Base-by-base conservation (phyloP, 1,140 invertebrate genomes). In the Meteorus sp. region DNA sequence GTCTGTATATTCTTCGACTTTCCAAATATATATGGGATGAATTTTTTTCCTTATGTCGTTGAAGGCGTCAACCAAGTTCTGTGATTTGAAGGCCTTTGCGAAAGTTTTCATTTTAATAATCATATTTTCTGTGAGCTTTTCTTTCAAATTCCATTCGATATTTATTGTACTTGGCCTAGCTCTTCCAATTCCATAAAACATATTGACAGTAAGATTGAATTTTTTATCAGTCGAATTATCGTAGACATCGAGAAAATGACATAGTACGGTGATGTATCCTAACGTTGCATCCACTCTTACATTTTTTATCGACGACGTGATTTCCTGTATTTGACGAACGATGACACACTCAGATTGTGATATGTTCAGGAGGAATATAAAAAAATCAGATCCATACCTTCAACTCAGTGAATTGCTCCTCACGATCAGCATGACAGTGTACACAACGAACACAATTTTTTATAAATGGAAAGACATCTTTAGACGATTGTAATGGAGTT, bases 371-470 rank as follows among this genome's bases (percentile, higher is more conserved):
- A 27, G 13, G 17, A 17, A 33, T 19, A 4, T 25, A 29, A 48
- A 4, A 11, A 11, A 29, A 19, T 25, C 20, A 23, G 25, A n/a
- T n/a, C n/a, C 29, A 8, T 9, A 52, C 50, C 31, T 35, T 37
- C 2, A 52, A 19, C 22, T 0, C 3, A 9, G 13, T 9, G 13
- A 50, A 15, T 23, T 52, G 50, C 13, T 37, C 3, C 29, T 35
- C 13, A 11, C 50, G 50, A 19, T 35, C 3, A 4, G 13, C 17
- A 20, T 52, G 33, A 37, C 50, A 52, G 3, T 33, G 2, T 7
- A 52, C 7, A 23, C 37, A 31, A 23, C 50, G 9, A n/a, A 35
- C 37, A 17, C 27, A 52, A 20, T 52, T 52, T 9, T 27, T 52
- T 15, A 33, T 11, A 19, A 52, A 52, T 1, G 45, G 11, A 6